Evolutionary conservation across 2,113 vertebrate genomes (phyloP).

Genomic region (Muntiacus muntjak): DNA sequence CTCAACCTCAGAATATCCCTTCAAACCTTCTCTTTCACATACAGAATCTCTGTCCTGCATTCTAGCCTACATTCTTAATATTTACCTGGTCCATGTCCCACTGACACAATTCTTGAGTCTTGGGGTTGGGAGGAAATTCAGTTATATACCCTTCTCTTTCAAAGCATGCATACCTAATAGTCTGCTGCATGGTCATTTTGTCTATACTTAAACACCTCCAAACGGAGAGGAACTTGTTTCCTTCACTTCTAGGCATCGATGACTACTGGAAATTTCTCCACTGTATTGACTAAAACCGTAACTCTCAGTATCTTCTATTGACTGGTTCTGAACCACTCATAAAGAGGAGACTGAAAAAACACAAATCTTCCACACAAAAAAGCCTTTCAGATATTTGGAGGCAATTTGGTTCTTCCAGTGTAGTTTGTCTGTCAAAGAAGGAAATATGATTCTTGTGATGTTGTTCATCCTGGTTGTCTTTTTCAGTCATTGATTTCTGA

Average conservation of each 20-base stretch:
- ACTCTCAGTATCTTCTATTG: not conserved
- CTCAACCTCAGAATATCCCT: not conserved
- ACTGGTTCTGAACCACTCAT: not conserved
- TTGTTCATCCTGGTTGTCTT: not conserved
- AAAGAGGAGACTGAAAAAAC: not conserved
- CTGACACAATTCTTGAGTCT: not conserved
- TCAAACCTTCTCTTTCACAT: not conserved
- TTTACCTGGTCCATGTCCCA: not conserved
- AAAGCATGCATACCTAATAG: not conserved
- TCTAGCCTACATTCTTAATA: not conserved
- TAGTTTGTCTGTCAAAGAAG: not conserved
- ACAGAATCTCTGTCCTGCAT: not conserved
- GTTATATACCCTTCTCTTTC: not conserved
- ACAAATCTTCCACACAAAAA: not conserved
- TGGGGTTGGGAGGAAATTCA: not conserved
- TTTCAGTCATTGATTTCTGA: not conserved
- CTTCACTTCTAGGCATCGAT: not conserved
- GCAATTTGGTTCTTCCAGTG: not conserved
- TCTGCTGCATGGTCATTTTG: not conserved
- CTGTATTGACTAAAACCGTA: not conserved
- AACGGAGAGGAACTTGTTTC: not conserved
- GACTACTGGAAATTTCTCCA: not conserved
- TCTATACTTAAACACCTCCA: not conserved
- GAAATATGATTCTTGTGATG: not conserved
- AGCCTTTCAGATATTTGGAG: not conserved